These are phyloP conservation scores for Cataglyphis cursor DNA, from an alignment of 2,888 invertebrate species.

Conservation along the genomic window DNA sequence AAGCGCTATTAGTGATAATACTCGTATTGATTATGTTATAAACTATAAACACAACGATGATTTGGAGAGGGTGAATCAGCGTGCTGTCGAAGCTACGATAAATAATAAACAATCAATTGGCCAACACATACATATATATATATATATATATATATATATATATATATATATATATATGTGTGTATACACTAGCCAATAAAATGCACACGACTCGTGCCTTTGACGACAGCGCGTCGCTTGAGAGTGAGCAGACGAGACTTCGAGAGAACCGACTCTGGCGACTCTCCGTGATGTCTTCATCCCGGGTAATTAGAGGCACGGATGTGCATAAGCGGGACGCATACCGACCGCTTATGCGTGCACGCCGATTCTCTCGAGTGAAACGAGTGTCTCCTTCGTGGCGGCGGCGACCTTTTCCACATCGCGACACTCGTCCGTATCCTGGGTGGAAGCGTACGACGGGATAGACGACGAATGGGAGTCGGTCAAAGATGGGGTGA, in stretches of 20 bases:
- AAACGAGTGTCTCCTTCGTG: constrained; percentile 70
- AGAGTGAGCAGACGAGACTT: constrained; percentile 48
- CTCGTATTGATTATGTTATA: constrained; percentile 59
- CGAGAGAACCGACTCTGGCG: constrained; percentile 34
- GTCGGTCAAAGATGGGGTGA: not conserved
- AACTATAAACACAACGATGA: constrained; percentile 67
- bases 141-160: not conserved
- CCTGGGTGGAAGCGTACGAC: constrained; percentile 39
- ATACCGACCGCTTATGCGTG: constrained; percentile 40
- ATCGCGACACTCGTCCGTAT: constrained; percentile 30
- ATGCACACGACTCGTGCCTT: constrained; percentile 67
- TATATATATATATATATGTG: not conserved
- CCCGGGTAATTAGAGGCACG: constrained; percentile 76
- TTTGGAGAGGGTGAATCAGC: constrained; percentile 27
- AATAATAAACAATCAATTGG: constrained; percentile 72
- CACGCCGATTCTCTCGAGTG: constrained; percentile 70
- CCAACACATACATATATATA: too few species aligned
- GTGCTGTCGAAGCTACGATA: constrained; percentile 66
- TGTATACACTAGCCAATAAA: constrained; percentile 50
- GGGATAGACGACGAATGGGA: constrained; percentile 12
- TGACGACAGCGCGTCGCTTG: constrained; percentile 53
- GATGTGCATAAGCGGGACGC: constrained; percentile 74
- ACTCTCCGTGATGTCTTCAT: constrained; percentile 74
- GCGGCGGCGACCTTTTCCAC: constrained; percentile 52
- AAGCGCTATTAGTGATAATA: constrained; percentile 66